Evolutionary conservation across 2,113 vertebrate species (phyloP), one percentile per base, ranked within the genome.

Genomic region (Atrichornis clamosus): DNA sequence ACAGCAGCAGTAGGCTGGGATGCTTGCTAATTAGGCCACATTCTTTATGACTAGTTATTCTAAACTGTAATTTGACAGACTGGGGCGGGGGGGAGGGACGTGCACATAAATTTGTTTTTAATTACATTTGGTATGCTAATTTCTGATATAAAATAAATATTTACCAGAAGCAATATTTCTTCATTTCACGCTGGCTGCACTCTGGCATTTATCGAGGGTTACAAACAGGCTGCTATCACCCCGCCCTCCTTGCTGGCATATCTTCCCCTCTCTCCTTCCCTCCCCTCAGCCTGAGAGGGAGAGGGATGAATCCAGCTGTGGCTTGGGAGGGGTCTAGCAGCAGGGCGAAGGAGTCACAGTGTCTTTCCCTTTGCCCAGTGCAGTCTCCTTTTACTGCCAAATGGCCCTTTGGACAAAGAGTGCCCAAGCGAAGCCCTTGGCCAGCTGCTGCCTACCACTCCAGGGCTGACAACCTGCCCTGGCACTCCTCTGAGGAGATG

Each of bases 61-160:
- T 58, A 72, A 98, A 95, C 96, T 96, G 97, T 96, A 96, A 96
- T 97, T 98, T 98, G 97, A 97, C 93, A 97, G 97, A 96, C 97
- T 81, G 26, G 75, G 84, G n/a, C n/a, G 50, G 62, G 95, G n/a
- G 89, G 89, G 79, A 41, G 83, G 92, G 89, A 93, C 78, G 90
- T 75, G 59, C 90, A 96, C 97, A 97, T 95, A 93, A 97, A 97
- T 97, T 98, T 97, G 97, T 95, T 98, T 97, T 98, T 98, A 98
- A 98, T 98, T 98, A 98, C 98, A 98, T 98, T 98, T 98, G 98
- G 98, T 98, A 98, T 98, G 98, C 98, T 98, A 98, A 98, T 98
- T 98, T 98, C 97, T 98, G 98, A 98, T 98, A 98, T 97, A 98
- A 98, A 98, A 98, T 98, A 98, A 98, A 98, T 98, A 98, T 98